A percentile compares a stretch with the other conserved stretches of the same genome.
Conservation (phyloP, 2,113 vertebrate genomes). For the Sapajus apella region DNA sequence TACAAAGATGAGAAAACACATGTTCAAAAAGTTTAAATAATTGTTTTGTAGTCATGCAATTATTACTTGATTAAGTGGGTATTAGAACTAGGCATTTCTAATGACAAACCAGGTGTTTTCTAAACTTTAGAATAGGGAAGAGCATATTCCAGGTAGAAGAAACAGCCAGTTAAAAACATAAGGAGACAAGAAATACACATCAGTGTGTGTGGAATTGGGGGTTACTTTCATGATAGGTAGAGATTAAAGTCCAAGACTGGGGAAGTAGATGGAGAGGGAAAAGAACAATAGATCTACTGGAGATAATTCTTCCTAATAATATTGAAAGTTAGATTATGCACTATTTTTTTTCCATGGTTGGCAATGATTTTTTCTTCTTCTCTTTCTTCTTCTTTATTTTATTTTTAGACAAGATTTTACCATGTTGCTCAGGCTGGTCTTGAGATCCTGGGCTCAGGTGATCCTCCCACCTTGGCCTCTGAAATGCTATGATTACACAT, state of each 20-base stretch:
- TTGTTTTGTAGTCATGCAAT: not conserved
- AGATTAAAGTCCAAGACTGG: not conserved
- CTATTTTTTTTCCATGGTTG: not conserved
- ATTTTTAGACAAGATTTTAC: too few relatives aligned
- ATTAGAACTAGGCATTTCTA: not conserved
- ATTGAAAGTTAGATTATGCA: not conserved
- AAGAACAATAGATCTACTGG: not conserved
- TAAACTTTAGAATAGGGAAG: not conserved
- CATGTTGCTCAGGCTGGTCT: too few relatives aligned
- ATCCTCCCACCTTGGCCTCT: too few relatives aligned
- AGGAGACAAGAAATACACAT: not conserved
- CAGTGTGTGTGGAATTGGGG: not conserved
- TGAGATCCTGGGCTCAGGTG: too few relatives aligned
- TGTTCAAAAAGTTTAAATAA: not conserved
- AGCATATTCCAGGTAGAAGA: not conserved
- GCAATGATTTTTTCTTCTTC: not conserved
- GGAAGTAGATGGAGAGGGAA: not conserved
- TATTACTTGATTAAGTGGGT: not conserved
- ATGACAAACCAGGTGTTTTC: not conserved
- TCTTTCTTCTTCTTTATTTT: too few relatives aligned
- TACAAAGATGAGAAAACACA: not conserved
- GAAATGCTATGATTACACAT: too few relatives aligned
- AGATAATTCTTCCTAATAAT: not conserved
- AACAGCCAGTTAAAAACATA: not conserved
- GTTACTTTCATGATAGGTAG: not conserved